Evolutionary conservation across 2,797 vertebrate genomes (phyloP).

Genomic region (Eospalax fontanierii): DNA sequence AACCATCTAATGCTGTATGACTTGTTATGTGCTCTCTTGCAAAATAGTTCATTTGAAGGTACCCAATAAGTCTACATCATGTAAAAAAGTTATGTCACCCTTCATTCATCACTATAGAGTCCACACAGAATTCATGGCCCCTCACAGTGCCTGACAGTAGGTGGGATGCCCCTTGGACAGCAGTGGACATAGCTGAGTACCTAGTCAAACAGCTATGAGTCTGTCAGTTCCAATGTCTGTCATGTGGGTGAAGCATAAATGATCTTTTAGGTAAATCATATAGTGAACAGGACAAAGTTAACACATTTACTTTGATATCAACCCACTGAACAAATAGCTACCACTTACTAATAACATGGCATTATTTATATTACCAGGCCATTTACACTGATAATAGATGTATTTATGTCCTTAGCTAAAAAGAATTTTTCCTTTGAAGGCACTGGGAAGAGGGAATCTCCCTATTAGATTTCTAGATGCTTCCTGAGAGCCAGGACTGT

Average conservation of each 20-base stretch:
- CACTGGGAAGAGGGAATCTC: not conserved
- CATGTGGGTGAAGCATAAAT: not conserved
- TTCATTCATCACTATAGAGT: not conserved
- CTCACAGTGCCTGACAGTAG: not conserved
- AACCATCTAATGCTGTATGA: not conserved
- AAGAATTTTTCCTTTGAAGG: not conserved
- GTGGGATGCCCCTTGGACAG: not conserved
- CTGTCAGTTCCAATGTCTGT: not conserved
- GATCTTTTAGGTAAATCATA: not conserved
- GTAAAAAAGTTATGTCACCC: not conserved
- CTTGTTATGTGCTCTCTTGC: not conserved
- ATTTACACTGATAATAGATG: not conserved
- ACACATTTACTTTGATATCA: not conserved
- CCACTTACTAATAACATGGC: not conserved
- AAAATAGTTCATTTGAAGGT: slow-evolving; percentile 5
- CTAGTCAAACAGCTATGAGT: not conserved
- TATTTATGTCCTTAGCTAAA: not conserved
- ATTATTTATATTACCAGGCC: not conserved
- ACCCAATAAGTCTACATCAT: not conserved
- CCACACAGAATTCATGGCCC: not conserved
- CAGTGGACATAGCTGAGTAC: not conserved
- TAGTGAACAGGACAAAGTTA: not conserved
- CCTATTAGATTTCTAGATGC: not conserved
- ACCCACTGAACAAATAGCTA: not conserved
- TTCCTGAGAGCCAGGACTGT: not conserved